Conservation (phyloP, 2,113 vertebrate species). For the Leiothrix lutea region DNA sequence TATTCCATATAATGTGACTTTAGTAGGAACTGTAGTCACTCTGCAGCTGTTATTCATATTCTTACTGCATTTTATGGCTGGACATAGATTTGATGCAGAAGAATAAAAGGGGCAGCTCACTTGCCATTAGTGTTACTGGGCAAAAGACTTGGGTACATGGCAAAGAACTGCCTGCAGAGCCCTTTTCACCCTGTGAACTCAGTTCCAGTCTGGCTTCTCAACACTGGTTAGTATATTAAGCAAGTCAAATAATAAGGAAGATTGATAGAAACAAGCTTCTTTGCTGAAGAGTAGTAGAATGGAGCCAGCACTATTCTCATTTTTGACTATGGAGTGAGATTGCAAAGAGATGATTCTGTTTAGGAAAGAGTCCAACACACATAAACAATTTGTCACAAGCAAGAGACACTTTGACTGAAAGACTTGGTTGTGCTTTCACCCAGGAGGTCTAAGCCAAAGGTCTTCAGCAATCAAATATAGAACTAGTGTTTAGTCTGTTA, state of each 20-base stretch:
- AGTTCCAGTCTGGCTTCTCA: background rate
- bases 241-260: background rate
- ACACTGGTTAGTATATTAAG: background rate
- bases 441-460: background rate
- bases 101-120: background rate
- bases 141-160: background rate
- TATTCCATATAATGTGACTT: background rate
- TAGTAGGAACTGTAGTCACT: background rate
- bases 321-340: background rate
- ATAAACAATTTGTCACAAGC: constrained; percentile 14
- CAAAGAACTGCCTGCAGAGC: background rate
- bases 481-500: constrained; percentile 16
- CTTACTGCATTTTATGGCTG: background rate
- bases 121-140: background rate
- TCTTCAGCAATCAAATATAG: constrained; percentile 13
- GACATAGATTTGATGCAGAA: background rate
- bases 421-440: constrained; percentile 13
- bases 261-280: background rate
- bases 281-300: background rate
- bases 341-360: background rate
- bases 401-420: constrained; percentile 20
- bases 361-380: background rate
- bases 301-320: background rate
- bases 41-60: background rate
- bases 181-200: background rate